A percentile compares a stretch with the other conserved stretches of the same genome.
phyloP scores from a whole-genome alignment of 2,888 invertebrate genomes.

The Thyatira batis region DNA sequence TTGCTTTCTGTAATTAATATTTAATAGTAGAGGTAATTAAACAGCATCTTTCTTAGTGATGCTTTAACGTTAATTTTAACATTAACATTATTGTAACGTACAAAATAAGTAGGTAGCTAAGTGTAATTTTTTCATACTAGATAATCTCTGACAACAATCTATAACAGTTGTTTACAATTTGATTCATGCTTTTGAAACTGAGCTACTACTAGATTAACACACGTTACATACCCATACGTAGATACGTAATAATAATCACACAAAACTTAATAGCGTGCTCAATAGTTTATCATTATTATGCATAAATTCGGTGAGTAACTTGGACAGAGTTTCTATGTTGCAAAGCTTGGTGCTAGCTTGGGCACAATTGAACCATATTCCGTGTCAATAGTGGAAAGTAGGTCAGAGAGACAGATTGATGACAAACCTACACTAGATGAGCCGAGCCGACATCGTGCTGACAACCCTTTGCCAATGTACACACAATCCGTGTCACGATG shows the following conservation, averaged over 20 bases:
- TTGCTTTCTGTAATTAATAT: neutral
- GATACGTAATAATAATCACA: neutral
- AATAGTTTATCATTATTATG: neutral
- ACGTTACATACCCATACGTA: neutral
- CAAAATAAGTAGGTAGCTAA: no score
- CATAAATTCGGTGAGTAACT: neutral
- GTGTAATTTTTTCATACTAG: no score
- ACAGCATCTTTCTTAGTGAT: neutral
- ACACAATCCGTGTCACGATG: constrained; percentile 7
- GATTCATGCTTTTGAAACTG: no score
- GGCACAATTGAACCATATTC: constrained; percentile 4
- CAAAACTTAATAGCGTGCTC: neutral
- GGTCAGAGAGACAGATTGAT: constrained; percentile 35
- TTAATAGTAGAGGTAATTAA: neutral
- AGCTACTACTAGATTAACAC: neutral
- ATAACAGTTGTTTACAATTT: no score
- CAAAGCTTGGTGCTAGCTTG: neutral
- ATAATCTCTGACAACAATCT: no score
- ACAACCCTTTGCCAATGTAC: constrained; percentile 25
- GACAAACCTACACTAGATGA: constrained; percentile 19
- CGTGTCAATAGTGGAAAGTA: constrained; percentile 35
- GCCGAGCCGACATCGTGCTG: constrained; percentile 16
- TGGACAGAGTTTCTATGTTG: neutral
- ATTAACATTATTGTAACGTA: neutral
- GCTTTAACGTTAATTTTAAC: neutral